Base-by-base conservation (phyloP, 2,113 vertebrate species). In the Syngnathus scovelli region DNA sequence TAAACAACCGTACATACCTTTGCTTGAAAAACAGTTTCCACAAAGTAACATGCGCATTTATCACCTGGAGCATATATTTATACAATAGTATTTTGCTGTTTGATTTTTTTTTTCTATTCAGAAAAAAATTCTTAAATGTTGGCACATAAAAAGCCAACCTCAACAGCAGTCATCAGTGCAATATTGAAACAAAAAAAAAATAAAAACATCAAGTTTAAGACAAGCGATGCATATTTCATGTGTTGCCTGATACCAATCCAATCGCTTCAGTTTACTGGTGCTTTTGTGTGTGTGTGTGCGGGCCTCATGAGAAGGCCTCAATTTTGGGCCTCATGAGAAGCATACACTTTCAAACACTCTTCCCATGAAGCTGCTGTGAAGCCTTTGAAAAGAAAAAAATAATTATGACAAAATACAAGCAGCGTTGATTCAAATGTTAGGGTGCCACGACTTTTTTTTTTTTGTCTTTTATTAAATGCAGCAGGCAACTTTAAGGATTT, bases 91-190 rank as follows among this genome's bases (percentile, higher is more conserved):
- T 77, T 91, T 87, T 89, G 85, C 87, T 89, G 86, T 90, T 90
- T 86, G 83, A 89, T 89, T 85, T 85, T 90, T 41, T 65, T 89
- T 91, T 91, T 90, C 86, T 78, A 76, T 73, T 90, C 78, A 90
- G 86, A 88, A 87, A 89, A 85, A 85, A 83, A 87, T 16, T 46
- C 76, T 76, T 15, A 82, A 89, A 88, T 87, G 85, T 89, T 86
- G 91, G 87, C 85, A 76, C 89, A 87, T 75, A 88, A 84, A 41
- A 88, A 89, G 88, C 84, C 88, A 87, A 92, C 86, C 68, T 88
- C 81, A 89, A 87, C 81, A 91, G 92, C 89, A 92, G 90, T 88
- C 89, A 92, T 94, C 94, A 95, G 95, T 95, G 95, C 93, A 96
- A 95, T 86, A 92, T 92, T 89, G 85, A 78, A 86, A 86, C 21